These are phyloP conservation scores for Dioctria linearis DNA, from an alignment of 2,888 invertebrate genomes.

Conservation along the genomic window DNA sequence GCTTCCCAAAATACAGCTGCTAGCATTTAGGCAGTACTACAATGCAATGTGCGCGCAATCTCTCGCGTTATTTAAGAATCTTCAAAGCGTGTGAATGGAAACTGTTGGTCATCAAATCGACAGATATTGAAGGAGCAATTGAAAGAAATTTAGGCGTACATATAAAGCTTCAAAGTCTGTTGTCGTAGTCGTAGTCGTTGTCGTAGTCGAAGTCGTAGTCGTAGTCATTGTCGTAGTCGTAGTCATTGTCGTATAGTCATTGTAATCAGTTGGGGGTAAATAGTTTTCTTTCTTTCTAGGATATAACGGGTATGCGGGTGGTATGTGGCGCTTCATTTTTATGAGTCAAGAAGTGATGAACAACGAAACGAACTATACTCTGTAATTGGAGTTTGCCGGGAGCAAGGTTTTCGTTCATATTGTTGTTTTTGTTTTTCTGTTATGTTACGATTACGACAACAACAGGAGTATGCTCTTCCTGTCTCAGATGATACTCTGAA, in stretches of 20 bases:
- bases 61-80: background rate
- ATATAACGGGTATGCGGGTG: too few relatives aligned
- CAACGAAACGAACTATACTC: background rate
- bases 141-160: constrained; percentile 20
- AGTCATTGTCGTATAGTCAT: too few relatives aligned
- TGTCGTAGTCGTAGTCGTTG: too few relatives aligned
- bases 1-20: background rate
- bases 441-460: background rate
- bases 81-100: constrained; percentile 30
- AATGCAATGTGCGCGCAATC: constrained; percentile 23
- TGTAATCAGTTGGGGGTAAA: too few relatives aligned
- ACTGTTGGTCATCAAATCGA: constrained; percentile 7
- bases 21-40: background rate
- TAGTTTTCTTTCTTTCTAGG: too few relatives aligned
- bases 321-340: background rate
- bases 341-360: background rate
- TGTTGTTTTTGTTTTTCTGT: too few relatives aligned
- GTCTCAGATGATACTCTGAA: background rate
- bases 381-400: background rate
- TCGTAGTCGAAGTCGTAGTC: too few relatives aligned
- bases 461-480: background rate
- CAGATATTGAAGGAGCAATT: constrained; percentile 26
- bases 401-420: background rate
- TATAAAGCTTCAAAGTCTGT: background rate
- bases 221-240: too few relatives aligned